These are phyloP conservation scores for Rhynchotus rufescens DNA, from an alignment of 2,797 vertebrate genomes.

Conservation along the genomic window DNA sequence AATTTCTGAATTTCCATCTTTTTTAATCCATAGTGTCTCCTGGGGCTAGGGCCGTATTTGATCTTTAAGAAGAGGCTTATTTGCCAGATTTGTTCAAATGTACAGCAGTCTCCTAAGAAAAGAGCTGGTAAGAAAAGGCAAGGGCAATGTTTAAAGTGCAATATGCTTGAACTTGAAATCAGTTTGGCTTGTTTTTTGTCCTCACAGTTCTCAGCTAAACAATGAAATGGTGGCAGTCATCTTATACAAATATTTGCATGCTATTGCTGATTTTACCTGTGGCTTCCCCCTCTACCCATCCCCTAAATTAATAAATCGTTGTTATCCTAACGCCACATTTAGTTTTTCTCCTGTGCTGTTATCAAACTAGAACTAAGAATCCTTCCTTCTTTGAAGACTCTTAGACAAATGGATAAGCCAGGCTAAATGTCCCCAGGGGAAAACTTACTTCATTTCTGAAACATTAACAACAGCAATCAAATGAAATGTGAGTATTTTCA, in stretches of 20 bases:
- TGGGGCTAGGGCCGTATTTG: not conserved
- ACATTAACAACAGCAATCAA: slow-evolving; percentile 80
- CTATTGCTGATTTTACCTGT: slow-evolving; percentile 58
- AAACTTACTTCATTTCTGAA: slow-evolving; percentile 78
- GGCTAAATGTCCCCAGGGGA: slow-evolving; percentile 57
- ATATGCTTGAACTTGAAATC: not conserved
- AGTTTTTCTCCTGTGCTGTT: slow-evolving; percentile 48
- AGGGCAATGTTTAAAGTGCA: not conserved
- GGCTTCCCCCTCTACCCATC: slow-evolving; percentile 10
- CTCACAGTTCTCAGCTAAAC: not conserved
- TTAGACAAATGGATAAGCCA: slow-evolving; percentile 71
- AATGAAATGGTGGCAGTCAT: slow-evolving; percentile 22
- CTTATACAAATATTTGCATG: slow-evolving; percentile 8
- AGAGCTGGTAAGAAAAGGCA: not conserved
- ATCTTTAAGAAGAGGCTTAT: not conserved
- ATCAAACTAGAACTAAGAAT: slow-evolving; percentile 47
- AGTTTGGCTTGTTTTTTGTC: not conserved
- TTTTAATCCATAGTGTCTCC: not conserved
- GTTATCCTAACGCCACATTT: slow-evolving; percentile 42
- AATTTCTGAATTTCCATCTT: not conserved
- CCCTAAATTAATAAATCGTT: not conserved
- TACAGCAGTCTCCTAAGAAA: not conserved
- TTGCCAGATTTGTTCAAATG: slow-evolving; percentile 10
- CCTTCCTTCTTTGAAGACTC: slow-evolving; percentile 68
- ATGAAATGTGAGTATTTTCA: slow-evolving; percentile 78